Percentiles rank a stretch among this genome's conserved stretches.
These are phyloP conservation scores for Hermaeophaga mercurialis DNA, from an alignment of 2,888 invertebrate genomes.

Conservation along the genomic window DNA sequence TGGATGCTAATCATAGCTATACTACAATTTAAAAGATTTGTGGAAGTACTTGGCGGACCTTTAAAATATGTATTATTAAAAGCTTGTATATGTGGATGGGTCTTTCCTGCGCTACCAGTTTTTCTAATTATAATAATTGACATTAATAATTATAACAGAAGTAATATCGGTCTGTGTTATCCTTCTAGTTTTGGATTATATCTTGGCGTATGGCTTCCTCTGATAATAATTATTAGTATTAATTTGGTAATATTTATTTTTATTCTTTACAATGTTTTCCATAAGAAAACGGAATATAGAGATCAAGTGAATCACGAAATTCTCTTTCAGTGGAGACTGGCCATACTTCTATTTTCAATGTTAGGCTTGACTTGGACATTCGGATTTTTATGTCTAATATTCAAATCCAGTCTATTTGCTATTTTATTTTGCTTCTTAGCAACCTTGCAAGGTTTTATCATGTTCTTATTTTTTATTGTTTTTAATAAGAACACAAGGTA, in stretches of 20 bases:
- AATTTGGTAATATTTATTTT: conserved; percentile 65
- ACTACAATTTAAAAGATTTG: conserved; percentile 69
- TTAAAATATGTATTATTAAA: conserved; percentile 59
- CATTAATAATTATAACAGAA: conserved; percentile 59
- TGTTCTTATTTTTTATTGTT: conserved; percentile 66
- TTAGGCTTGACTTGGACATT: conserved; percentile 67
- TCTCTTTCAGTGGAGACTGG: conserved; percentile 63
- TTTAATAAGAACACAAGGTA: conserved; percentile 65
- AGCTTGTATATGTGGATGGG: conserved; percentile 69
- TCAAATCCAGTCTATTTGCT: conserved; percentile 45
- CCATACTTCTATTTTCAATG: conserved; percentile 65
- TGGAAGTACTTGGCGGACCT: conserved; percentile 66
- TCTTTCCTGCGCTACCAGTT: conserved; percentile 62
- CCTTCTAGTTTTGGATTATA: conserved; percentile 63
- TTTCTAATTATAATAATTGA: conserved; percentile 59
- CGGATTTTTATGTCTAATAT: conserved; percentile 60
- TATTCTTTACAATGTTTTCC: conserved; percentile 62
- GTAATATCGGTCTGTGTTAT: conserved; percentile 58
- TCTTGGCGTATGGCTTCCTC: conserved; percentile 63
- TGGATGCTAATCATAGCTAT: conserved; percentile 77
- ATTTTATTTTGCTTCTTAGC: conserved; percentile 64
- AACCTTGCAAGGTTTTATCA: conserved; percentile 65
- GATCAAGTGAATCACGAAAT: conserved; percentile 42
- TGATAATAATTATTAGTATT: conserved; percentile 60
- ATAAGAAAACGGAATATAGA: conserved; percentile 49